Evolutionary conservation across 2,888 invertebrate genomes (phyloP).

Genomic region (Drosophila robusta): DNA sequence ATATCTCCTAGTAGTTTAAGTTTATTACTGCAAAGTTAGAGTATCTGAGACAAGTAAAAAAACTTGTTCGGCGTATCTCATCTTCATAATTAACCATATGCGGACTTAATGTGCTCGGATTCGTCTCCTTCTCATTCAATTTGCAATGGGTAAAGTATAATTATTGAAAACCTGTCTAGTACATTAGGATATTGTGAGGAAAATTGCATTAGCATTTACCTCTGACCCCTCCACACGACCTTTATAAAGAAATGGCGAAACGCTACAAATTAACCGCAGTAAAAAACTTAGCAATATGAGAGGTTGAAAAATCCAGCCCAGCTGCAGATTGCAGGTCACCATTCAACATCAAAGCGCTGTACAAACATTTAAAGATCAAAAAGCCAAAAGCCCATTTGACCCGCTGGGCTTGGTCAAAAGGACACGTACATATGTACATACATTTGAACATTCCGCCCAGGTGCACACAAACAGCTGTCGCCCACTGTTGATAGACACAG

Average conservation of each 20-base stretch:
- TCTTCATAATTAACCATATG: no score
- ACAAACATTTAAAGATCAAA: constrained; percentile 81
- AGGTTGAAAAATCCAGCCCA: constrained; percentile 17
- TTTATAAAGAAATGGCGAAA: constrained; percentile 12
- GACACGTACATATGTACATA: constrained; percentile 8
- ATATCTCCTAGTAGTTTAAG: no score
- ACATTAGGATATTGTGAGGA: not conserved
- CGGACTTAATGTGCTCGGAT: not conserved
- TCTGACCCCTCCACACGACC: not conserved
- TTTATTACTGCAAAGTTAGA: no score
- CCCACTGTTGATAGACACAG: constrained; percentile 41
- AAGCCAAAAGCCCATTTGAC: constrained; percentile 76
- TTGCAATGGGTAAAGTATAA: not conserved
- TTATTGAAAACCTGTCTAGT: not conserved
- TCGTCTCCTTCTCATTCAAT: not conserved
- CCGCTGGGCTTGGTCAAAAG: constrained; percentile 45
- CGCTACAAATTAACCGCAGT: constrained; percentile 18
- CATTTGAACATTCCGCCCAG: constrained; percentile 22
- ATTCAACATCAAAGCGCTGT: constrained; percentile 71
- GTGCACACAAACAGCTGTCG: constrained; percentile 33
- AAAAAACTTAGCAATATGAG: constrained; percentile 27
- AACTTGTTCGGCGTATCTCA: no score
- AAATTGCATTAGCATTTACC: constrained; percentile 17
- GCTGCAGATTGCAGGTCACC: constrained; percentile 61
- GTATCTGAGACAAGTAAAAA: no score